Base-by-base conservation (phyloP, 2,888 invertebrate species). In the Isoperla grammatica region DNA sequence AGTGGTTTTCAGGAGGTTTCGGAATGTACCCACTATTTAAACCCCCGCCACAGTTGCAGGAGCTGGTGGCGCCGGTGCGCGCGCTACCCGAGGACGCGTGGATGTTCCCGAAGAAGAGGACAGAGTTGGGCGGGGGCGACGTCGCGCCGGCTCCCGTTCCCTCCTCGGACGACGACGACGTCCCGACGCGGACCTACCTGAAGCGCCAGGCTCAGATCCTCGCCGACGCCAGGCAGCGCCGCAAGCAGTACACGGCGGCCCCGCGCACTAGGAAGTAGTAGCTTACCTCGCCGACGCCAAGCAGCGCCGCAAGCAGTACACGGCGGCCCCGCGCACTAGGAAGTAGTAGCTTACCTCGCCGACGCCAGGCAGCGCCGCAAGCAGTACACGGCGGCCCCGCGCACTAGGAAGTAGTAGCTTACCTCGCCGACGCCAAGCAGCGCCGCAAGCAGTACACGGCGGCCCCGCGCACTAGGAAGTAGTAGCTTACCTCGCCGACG, bases 141-240 rank as follows among this genome's bases (percentile, higher is more conserved):
- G 59, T 55, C 3, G 57, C 29, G 29, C 29, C 5, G 8, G 29
- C 5, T 29, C n/a, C n/a, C n/a, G n/a, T 72, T 2, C 84, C 88
- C 4, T 61, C 61, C 17, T 61, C 63, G 0, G 90, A 90, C 64
- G 90, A 90, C 69, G 90, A 88, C 64, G 91, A 91, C 69, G 86
- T 91, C 45, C 90, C 91, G 0, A 88, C 90, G 0, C 79, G 91
- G 53, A 85, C 83, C 63, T 85, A 82, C 71, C 75, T 92, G 61
- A 92, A 91, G 75, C 79, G 89, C 60, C 91, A 91, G 72, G 90
- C 91, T 0, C 88, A 90, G 69, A 73, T 91, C 17, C 87, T 92
- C 48, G 83, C 91, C 2, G 91, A 92, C 72, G 86, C 90, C 6
- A 90, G 90, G 71, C 78, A 90, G 37, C 79, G 90, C 53, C 8